These are phyloP conservation scores for Scylla paramamosain DNA, from an alignment of 1,140 invertebrate genomes.

Conservation along the genomic window DNA sequence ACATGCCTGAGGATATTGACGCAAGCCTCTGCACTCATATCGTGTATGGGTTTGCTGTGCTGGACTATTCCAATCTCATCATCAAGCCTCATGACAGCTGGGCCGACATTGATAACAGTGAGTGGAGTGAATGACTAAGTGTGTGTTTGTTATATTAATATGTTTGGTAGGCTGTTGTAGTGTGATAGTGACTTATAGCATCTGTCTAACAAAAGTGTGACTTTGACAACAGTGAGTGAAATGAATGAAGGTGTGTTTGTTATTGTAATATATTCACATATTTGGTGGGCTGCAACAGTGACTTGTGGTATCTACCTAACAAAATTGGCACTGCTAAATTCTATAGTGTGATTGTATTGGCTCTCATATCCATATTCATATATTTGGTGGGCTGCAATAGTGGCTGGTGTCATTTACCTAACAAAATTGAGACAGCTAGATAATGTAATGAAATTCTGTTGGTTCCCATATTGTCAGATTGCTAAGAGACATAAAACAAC, in stretches of 20 bases:
- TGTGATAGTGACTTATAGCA: too few relatives aligned
- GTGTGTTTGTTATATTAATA: not conserved
- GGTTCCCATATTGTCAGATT: too few relatives aligned
- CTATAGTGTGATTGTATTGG: too few relatives aligned
- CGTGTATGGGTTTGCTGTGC: conserved; percentile 81
- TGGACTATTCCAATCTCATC: conserved; percentile 77
- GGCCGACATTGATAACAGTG: conserved; percentile 79
- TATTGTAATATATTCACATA: not conserved
- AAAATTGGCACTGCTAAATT: too few relatives aligned
- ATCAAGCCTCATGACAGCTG: conserved; percentile 78
- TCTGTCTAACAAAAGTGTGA: too few relatives aligned
- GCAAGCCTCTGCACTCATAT: conserved; percentile 81
- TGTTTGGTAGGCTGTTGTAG: not conserved
- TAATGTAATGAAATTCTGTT: too few relatives aligned
- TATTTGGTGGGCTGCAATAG: too few relatives aligned
- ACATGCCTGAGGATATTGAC: conserved; percentile 80
- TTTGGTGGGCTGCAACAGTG: not conserved
- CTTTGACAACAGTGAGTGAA: not conserved
- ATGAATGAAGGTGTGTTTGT: not conserved
- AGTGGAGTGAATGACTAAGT: conserved; percentile 36
- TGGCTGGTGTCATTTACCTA: too few relatives aligned
- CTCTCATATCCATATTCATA: too few relatives aligned
- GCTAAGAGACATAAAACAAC: too few relatives aligned
- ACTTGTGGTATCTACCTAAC: too few relatives aligned
- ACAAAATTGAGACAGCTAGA: too few relatives aligned